Evolutionary conservation across 2,797 vertebrate species (phyloP).

Genomic region (Mormyrops attenuatus): DNA sequence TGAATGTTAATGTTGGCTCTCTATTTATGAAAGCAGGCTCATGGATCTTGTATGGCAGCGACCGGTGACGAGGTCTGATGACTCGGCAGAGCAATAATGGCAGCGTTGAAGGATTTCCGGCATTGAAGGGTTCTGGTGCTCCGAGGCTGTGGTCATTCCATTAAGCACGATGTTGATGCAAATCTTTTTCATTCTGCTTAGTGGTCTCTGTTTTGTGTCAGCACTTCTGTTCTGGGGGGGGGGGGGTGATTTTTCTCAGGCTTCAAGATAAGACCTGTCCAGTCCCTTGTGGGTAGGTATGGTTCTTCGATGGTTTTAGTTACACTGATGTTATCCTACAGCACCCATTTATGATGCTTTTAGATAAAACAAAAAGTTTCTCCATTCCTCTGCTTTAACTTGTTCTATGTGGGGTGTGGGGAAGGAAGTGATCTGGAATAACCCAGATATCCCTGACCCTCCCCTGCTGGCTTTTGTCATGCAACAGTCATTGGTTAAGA

Average conservation of each 20-base stretch:
- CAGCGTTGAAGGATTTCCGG: neutral
- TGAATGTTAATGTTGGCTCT: neutral
- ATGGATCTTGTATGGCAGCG: neutral
- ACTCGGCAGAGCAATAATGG: neutral
- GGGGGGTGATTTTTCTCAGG: neutral
- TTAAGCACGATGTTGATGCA: neutral
- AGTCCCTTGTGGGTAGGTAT: neutral
- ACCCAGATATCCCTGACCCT: neutral
- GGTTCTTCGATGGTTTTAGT: neutral
- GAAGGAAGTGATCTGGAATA: neutral
- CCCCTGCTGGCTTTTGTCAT: neutral
- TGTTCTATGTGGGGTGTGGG: neutral
- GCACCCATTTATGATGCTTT: neutral
- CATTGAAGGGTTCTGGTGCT: neutral
- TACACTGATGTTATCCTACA: neutral
- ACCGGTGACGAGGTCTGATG: neutral
- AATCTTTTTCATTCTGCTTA: neutral
- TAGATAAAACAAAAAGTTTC: neutral
- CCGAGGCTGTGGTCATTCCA: neutral
- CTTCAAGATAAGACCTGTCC: neutral
- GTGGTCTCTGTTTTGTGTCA: neutral
- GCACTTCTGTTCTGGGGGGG: neutral
- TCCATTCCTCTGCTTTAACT: too few relatives aligned
- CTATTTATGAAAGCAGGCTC: neutral
- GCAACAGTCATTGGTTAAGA: neutral